Base-by-base conservation (phyloP, 2,113 vertebrate genomes). In the Cochlearius cochlearius region DNA sequence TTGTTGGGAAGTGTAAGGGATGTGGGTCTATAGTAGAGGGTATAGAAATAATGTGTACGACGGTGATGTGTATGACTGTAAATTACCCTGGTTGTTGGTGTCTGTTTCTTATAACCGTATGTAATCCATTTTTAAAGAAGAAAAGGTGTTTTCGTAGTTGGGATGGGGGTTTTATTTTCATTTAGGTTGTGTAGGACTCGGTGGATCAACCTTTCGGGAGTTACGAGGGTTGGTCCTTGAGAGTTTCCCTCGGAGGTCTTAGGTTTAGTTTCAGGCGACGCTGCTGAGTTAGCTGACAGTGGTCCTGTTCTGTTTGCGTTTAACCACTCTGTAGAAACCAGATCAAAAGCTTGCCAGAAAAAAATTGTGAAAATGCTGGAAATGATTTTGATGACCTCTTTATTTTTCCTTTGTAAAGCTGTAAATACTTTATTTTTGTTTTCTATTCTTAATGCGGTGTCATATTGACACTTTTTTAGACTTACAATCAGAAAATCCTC, bases 381-480 rank as follows among this genome's bases (percentile, higher is more conserved):
- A 96, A 62, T 95, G 0, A 92, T 77, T 95, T 93, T 94, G 90
- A 84, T 96, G 93, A 96, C 96, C 96, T 97, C 96, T 88, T 88
- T 86, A 19, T 69, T 89, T 72, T 72, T 96, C 84, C 96, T 98
- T 95, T 97, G 98, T 98, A 98, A 98, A 98, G 97, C 96, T 98
- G 98, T 98, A 98, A 97, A 98, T 98, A 98, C 97, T 98, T 98
- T 45, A 45, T 91, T 97, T 96, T 89, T 55, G 25, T 97, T 98
- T 98, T 97, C 95, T 98, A 96, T 96, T 92, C 94, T 59, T 95
- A 90, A 95, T 36, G 92, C 10, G 29, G 97, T 98, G 98, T 98
- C 98, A 98, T 96, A 98, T 98, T 98, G 98, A 98, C 97, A 98
- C 93, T 94, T 97, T 97, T 98, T 98, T 97, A 96, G 94, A 96